Evolutionary conservation across 2,888 invertebrate species (phyloP).

Genomic region (Chloroclystis v-ata): DNA sequence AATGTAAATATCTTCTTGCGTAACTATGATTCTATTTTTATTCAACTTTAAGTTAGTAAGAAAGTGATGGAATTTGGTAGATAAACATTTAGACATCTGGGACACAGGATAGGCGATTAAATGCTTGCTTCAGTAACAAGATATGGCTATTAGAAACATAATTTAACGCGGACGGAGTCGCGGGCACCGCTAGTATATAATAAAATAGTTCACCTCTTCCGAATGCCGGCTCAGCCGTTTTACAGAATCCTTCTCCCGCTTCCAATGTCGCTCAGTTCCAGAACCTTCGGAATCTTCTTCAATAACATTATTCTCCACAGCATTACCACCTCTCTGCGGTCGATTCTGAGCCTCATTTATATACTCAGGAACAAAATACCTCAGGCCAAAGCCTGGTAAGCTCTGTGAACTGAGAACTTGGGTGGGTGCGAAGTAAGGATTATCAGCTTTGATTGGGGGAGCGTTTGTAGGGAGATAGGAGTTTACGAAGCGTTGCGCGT

Average conservation of each 20-base stretch:
- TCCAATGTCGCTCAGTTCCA: slow-evolving; percentile 58
- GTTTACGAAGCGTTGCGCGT: slow-evolving; percentile 65
- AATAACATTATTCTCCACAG: slow-evolving; percentile 53
- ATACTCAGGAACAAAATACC: slow-evolving; percentile 61
- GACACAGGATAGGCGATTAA: no score
- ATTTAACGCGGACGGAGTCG: no score
- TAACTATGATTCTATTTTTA: background rate
- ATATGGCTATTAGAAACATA: no score
- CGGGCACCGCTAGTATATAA: no score
- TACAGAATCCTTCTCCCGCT: slow-evolving; percentile 59
- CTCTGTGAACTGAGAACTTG: slow-evolving; percentile 60
- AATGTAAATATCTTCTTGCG: background rate
- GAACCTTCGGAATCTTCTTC: slow-evolving; percentile 41
- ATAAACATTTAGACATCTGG: no score
- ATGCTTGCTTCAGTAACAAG: no score
- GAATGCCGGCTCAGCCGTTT: slow-evolving; percentile 50
- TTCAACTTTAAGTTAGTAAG: background rate
- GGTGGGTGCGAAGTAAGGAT: slow-evolving; percentile 48
- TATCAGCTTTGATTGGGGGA: slow-evolving; percentile 38
- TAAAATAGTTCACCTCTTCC: slow-evolving; percentile 43
- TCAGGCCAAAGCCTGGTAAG: slow-evolving; percentile 61
- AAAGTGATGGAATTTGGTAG: no score
- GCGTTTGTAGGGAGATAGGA: slow-evolving; percentile 52
- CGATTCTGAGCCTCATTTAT: slow-evolving; percentile 38
- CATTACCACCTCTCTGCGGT: slow-evolving; percentile 38